Base-by-base conservation (phyloP, 2,888 invertebrate genomes). In the Amblyjoppa proteus region DNA sequence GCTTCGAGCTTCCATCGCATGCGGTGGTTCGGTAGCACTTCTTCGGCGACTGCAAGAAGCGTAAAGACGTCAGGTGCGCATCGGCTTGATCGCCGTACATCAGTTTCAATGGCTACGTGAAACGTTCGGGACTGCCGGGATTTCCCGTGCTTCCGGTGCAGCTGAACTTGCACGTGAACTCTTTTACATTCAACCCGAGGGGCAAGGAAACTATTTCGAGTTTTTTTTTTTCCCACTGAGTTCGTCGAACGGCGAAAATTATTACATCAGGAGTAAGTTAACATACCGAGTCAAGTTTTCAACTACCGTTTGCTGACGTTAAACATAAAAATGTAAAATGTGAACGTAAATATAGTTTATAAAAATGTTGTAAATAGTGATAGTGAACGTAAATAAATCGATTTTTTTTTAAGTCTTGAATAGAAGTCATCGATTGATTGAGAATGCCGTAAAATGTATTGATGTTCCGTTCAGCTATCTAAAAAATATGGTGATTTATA, bases 1-100 rank as follows among this genome's bases (percentile, higher is more conserved):
- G 31, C 16, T 31, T 61, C 58, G 41, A 13, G 25, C 68, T 16
- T 25, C 16, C n/a, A n/a, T 64, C 61, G 25, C n/a, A 34, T 11
- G 31, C 51, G 45, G 16, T 45, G 49, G 41, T 49, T 56, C 51
- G 11, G 58, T 69, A 66, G 3, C 71, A 38, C 70, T 76, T 76
- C 38, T 53, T 76, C 77, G 56, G 25, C 25, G 49, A 7, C 45
- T 28, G 58, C 74, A 81, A 74, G 78, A 81, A 78, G 69, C 64
- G 69, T 81, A n/a, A 58, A 51, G 34, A 20, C 81, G 84, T 85
- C 85, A 85, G 85, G 82, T 85, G 85, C 70, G 66, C 53, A 61
- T 45, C 7, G 41, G n/a, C 76, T 13, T 25, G 61, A 76, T 79
- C 28, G 38, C 56, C 75, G 79, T 71, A 64, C 61, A 75, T 75